Evolutionary conservation across 2,888 invertebrate genomes (phyloP), one percentile per base, ranked within the genome.

Genomic region (Athetis lepigone): DNA sequence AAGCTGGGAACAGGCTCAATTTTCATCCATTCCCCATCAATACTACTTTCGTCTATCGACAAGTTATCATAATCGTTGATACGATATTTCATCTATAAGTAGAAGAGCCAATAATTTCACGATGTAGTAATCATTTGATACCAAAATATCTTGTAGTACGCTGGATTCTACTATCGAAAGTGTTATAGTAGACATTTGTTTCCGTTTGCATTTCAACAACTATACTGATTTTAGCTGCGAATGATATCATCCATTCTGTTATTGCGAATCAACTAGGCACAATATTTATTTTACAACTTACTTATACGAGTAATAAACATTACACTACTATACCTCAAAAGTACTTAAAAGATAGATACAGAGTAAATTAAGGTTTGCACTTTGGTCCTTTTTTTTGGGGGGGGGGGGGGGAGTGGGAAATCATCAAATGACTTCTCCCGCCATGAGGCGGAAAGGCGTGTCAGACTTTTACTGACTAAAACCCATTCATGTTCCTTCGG

Each of bases 21-120:
- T 76, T 68, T 64, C 73, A 66, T 76, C 62, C 52, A 77, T 79
- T 78, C 68, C 45, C 68, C 78, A 54, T 74, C 71, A 69, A 79
- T 75, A 75, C 75, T 77, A 74, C 62, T 62, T 47, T 21, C 59
- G 25, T 80, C 76, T 54, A 70, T 80, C 78, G 40, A n/a, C 80
- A 77, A 54, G 67, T 58, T 58, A 71, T 23, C 45, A 42, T 23
- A 68, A 73, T 63, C 70, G 61, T 58, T 59, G 64, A 65, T 67
- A 69, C 55, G 25, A 65, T 69, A 45, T 70, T 67, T 76, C 68
- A 61, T 72, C 57, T 58, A 42, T 16, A 51, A 29, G 60, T 47
- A 46, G 52, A 58, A 64, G 45, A 75, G 69, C 70, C 75, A 69
- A 80, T 79, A 75, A 70, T 51, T 79, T 71, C 50, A 55, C 33